These are phyloP conservation scores for Brachymystax lenok DNA, from an alignment of 2,797 vertebrate genomes.

Conservation along the genomic window DNA sequence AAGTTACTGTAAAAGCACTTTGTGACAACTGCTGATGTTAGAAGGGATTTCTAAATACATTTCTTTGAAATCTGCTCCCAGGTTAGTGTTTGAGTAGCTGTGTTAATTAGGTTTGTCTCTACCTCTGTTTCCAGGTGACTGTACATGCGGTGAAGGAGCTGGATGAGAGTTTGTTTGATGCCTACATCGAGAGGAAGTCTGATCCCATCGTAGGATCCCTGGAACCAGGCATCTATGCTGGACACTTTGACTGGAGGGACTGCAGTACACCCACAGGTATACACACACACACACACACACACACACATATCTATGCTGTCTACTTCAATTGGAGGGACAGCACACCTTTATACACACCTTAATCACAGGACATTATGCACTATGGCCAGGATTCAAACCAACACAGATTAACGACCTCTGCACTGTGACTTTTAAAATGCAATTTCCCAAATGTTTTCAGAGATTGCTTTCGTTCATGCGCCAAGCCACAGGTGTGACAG, in stretches of 20 bases:
- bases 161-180: constrained; percentile 90
- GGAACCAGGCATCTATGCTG: constrained; percentile 95
- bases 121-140: constrained; percentile 78
- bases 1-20: background rate
- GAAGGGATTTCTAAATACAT: background rate
- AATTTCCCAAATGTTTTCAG: background rate
- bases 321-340: background rate
- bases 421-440: too few species aligned
- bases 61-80: background rate
- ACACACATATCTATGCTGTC: background rate
- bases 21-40: background rate
- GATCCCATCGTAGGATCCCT: constrained; percentile 96
- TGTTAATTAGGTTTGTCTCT: background rate
- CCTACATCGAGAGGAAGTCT: constrained; percentile 90
- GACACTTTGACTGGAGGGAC: constrained; percentile 98
- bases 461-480: background rate
- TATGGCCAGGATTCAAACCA: too few species aligned
- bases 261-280: constrained; percentile 90
- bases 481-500: background rate
- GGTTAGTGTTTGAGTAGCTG: background rate
- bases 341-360: too few species aligned
- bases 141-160: constrained; percentile 84
- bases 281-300: background rate
- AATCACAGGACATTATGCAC: too few species aligned
- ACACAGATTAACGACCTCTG: too few species aligned